phyloP scores from a whole-genome alignment of 2,888 invertebrate genomes.

The Agriopis aurantiaria region DNA sequence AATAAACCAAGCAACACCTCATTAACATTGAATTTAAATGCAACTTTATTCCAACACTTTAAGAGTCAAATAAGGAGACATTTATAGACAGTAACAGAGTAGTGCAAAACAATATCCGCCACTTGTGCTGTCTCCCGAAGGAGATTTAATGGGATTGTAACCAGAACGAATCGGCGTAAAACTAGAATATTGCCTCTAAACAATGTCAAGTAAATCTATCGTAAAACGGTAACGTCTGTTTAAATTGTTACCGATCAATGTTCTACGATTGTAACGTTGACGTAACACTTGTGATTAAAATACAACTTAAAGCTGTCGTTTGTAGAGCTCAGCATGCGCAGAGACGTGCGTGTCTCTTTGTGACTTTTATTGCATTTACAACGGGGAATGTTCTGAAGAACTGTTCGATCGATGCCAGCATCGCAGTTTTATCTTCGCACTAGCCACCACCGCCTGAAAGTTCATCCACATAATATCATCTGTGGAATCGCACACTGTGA shows the following conservation, averaged over 20 bases:
- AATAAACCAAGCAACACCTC: background rate
- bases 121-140: slow-evolving; percentile 54
- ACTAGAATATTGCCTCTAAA: slow-evolving; percentile 70
- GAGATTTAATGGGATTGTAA: slow-evolving; percentile 66
- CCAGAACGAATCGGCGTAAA: slow-evolving; percentile 70
- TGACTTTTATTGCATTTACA: no score
- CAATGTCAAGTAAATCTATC: slow-evolving; percentile 76
- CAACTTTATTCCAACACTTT: slow-evolving; percentile 35
- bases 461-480: no score
- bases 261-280: slow-evolving; percentile 28
- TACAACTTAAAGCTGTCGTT: slow-evolving; percentile 4
- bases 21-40: slow-evolving; percentile 6
- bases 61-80: slow-evolving; percentile 33
- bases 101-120: slow-evolving; percentile 48
- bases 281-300: slow-evolving; percentile 24
- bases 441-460: no score
- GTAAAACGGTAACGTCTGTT: slow-evolving; percentile 59
- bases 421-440: no score
- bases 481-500: no score
- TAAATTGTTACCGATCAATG: slow-evolving; percentile 36
- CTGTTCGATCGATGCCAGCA: no score
- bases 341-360: no score
- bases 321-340: background rate
- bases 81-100: slow-evolving; percentile 34
- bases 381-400: no score